Conservation (phyloP, 1,140 invertebrate species). For the Micrasema longulum region DNA sequence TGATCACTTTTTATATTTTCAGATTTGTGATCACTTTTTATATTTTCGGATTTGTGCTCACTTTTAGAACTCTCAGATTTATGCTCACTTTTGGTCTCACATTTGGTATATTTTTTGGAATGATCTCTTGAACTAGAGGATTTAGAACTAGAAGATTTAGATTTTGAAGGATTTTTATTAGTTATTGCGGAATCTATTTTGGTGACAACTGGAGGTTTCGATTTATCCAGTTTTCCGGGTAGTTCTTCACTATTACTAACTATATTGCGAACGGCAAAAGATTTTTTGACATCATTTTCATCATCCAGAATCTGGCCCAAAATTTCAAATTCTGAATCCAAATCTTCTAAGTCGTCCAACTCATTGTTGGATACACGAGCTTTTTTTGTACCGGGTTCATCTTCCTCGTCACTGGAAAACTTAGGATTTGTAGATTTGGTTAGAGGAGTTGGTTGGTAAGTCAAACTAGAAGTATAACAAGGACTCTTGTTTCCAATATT, state of each 20-base stretch:
- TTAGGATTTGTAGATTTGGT: conserved; percentile 55
- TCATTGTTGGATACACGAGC: conserved; percentile 59
- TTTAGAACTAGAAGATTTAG: conserved; percentile 20
- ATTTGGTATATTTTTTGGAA: conserved; percentile 6
- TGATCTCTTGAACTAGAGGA: conserved; percentile 7
- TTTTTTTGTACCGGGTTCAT: conserved; percentile 63
- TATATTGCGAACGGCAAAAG: neutral
- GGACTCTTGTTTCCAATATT: conserved; percentile 16
- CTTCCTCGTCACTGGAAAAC: conserved; percentile 68
- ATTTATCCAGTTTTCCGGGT: neutral
- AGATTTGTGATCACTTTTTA: conserved; percentile 14
- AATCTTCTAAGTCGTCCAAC: conserved; percentile 63
- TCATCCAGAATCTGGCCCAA: conserved; percentile 67
- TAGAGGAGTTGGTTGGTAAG: conserved; percentile 58
- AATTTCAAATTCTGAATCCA: conserved; percentile 66
- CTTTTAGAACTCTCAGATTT: conserved; percentile 14
- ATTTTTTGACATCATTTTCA: conserved; percentile 57
- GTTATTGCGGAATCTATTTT: conserved; percentile 6
- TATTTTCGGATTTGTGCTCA: conserved; percentile 8
- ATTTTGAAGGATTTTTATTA: conserved; percentile 12
- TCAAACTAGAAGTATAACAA: conserved; percentile 31
- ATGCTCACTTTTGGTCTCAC: conserved; percentile 19
- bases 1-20: neutral
- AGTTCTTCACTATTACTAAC: neutral
- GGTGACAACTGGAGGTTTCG: neutral